Base-by-base conservation (phyloP, 2,113 vertebrate genomes). In the Oxygymnocypris stewartii region DNA sequence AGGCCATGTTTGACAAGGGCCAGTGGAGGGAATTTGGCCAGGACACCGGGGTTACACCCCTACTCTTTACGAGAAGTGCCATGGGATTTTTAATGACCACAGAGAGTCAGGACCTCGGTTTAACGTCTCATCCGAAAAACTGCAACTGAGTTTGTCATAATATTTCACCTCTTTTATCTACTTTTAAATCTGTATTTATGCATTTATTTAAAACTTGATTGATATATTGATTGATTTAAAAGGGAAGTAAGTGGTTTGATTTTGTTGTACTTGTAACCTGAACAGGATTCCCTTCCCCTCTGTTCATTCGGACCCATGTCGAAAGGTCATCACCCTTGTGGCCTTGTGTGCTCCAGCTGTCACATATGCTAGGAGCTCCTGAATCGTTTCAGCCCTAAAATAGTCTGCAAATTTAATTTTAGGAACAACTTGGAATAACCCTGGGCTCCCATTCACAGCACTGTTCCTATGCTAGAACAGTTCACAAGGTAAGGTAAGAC, bases 321-420 rank as follows among this genome's bases (percentile, higher is more conserved):
- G 85, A 83, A 79, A 89, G 88, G 79, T 86, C 84, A 88, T 65
- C 77, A 86, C 79, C 87, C 86, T 84, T 16, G 42, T 44, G 63
- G 67, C 54, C 71, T 80, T 61, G 5, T 31, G 40, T 49, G 74
- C 84, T 76, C 73, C 90, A 91, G 88, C 88, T 91, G 89, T 80
- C 82, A 7, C 57, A 3, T 40, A 37, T 73, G 40, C 82, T 85
- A 88, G 44, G 73, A 71, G 25, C 54, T 77, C 42, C 84, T 44
- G n/a, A 61, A 28, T 80, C 31, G 3, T 40, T 20, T 69, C 71
- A 65, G 63, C 78, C 78, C 80, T 86, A 82, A 85, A 85, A 88
- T 88, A 88, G 87, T 80, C 2, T 4, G 35, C 23, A 25, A 71
- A 79, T 79, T 51, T 84, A 73, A 77, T 74, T 79, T 86, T 80